Conservation (phyloP, 2,113 vertebrate species). For the Rhinolophus sinicus region DNA sequence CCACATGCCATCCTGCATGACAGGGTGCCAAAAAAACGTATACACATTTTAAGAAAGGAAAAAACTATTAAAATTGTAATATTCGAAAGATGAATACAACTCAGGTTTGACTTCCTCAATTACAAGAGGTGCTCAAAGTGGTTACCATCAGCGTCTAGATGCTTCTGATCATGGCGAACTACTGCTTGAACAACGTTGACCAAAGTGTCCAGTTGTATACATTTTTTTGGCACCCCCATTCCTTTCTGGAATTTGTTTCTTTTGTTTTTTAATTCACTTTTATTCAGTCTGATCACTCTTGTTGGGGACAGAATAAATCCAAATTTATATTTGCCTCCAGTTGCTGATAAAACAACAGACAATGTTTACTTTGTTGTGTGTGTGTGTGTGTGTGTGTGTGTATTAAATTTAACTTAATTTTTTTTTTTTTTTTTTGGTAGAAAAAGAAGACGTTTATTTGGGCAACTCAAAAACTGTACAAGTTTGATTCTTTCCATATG, state of each 20-base stretch:
- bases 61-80: no score
- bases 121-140: no score
- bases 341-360: background rate
- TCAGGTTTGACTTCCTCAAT: no score
- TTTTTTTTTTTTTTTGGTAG: background rate
- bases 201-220: no score
- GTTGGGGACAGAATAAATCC: background rate
- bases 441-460: conserved; percentile 37
- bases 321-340: background rate
- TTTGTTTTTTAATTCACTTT: background rate
- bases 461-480: background rate
- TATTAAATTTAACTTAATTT: background rate
- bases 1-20: no score
- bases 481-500: conserved; percentile 45
- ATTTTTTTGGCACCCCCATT: no score
- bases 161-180: no score
- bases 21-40: no score
- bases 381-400: background rate
- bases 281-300: background rate
- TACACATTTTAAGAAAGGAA: no score
- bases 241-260: background rate
- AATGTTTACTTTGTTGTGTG: background rate
- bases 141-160: no score
- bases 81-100: no score
- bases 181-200: no score